Evolutionary conservation across 2,113 vertebrate genomes (phyloP).

Genomic region (Pardalotus punctatus): DNA sequence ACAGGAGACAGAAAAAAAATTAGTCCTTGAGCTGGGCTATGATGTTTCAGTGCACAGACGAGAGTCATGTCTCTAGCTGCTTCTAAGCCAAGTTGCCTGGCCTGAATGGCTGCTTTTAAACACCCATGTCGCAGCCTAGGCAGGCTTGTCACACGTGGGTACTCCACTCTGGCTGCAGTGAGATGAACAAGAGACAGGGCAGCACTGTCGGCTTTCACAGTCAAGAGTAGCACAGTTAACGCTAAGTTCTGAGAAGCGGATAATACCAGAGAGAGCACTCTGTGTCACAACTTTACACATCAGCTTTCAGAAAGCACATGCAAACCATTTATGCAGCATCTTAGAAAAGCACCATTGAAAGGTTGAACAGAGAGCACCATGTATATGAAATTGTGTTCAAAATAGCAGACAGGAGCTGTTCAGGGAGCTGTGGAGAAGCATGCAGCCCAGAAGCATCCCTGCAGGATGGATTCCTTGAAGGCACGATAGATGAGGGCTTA

Average conservation of each 20-base stretch:
- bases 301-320: background rate
- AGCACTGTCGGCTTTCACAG: background rate
- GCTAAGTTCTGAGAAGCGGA: background rate
- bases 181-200: background rate
- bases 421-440: slow-evolving; percentile 7
- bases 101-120: background rate
- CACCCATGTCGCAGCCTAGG: background rate
- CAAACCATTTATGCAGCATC: slow-evolving; percentile 30
- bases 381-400: background rate
- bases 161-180: background rate
- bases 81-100: background rate
- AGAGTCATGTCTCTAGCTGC: background rate
- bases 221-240: background rate
- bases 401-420: background rate
- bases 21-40: background rate
- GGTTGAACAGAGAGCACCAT: slow-evolving; percentile 18
- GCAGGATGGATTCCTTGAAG: slow-evolving; percentile 26
- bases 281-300: background rate
- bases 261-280: background rate
- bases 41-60: background rate
- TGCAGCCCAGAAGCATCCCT: background rate
- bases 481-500: background rate
- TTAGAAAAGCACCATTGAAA: slow-evolving; percentile 56
- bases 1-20: background rate
- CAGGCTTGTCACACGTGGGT: background rate